Conservation (phyloP, 2,888 invertebrate species). For the Drosophila kokeensis region DNA sequence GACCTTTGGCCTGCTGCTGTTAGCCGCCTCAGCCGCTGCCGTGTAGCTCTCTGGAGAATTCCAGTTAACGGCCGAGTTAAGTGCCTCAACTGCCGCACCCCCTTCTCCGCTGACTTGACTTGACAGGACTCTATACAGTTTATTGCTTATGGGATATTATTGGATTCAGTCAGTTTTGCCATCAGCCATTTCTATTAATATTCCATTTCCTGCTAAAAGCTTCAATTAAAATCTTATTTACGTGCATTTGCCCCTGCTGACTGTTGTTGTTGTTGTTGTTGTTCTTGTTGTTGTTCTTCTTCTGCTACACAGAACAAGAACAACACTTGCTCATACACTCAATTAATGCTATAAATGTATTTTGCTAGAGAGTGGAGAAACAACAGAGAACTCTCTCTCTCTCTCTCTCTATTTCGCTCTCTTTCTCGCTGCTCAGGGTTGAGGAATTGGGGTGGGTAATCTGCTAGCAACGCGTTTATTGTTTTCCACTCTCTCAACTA, state of each 20-base stretch:
- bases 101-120: not conserved
- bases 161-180: conserved; percentile 12
- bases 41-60: conserved; percentile 11
- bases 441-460: not conserved
- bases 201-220: conserved; percentile 76
- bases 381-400: not conserved
- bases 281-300: not conserved
- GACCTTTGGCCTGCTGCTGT: conserved; percentile 22
- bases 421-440: not conserved
- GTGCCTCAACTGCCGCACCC: not conserved
- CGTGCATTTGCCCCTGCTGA: conserved; percentile 31
- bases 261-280: conserved; percentile 20
- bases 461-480: conserved; percentile 5
- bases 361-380: conserved; percentile 25
- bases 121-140: conserved; percentile 14
- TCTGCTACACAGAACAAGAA: conserved; percentile 5
- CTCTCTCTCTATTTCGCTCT: not conserved
- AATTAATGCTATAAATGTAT: conserved; percentile 57
- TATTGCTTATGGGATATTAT: conserved; percentile 9
- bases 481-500: conserved; percentile 30
- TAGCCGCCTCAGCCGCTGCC: not conserved
- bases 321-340: conserved; percentile 32
- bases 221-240: conserved; percentile 74
- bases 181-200: conserved; percentile 63
- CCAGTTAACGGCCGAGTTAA: conserved; percentile 10